Conservation (phyloP, 2,888 invertebrate species). For the Achlya flavicornis region DNA sequence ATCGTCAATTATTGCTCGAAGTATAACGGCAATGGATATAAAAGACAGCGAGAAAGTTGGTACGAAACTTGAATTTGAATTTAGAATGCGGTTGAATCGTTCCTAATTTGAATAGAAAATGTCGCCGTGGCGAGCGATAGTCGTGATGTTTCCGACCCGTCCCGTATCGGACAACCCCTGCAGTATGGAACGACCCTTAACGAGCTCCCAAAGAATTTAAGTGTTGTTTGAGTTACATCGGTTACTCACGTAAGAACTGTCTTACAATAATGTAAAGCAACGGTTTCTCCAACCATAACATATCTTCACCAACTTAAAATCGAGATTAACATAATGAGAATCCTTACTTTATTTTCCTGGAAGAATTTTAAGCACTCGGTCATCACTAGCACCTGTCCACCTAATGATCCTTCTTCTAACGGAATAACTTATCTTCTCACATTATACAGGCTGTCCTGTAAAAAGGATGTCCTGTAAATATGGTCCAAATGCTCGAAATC, state of each 20-base stretch:
- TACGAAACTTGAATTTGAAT: conserved; percentile 30
- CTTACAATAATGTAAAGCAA: too few species aligned
- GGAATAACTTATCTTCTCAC: conserved; percentile 37
- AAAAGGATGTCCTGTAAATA: too few species aligned
- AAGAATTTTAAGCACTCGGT: conserved; percentile 35
- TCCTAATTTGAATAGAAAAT: conserved; percentile 75
- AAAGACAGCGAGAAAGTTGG: conserved; percentile 17
- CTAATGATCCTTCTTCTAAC: conserved; percentile 35
- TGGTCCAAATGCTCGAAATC: too few species aligned
- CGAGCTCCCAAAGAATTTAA: conserved; percentile 62
- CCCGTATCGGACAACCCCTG: conserved; percentile 55
- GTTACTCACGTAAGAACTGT: conserved; percentile 50
- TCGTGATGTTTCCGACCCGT: conserved; percentile 64
- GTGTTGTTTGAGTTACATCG: conserved; percentile 54
- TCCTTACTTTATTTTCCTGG: not conserved
- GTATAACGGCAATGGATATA: conserved; percentile 38
- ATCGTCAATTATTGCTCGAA: not conserved
- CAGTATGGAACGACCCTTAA: conserved; percentile 51
- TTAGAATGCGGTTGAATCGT: conserved; percentile 38
- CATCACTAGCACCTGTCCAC: conserved; percentile 48
- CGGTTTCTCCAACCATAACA: too few species aligned
- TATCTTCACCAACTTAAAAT: too few species aligned
- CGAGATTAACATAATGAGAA: too few species aligned
- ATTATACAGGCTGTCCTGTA: not conserved
- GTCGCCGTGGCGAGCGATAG: conserved; percentile 64